Evolutionary conservation across 2,888 invertebrate species (phyloP), one percentile per base, ranked within the genome.

Genomic region (Megaustenia siamemsis): DNA sequence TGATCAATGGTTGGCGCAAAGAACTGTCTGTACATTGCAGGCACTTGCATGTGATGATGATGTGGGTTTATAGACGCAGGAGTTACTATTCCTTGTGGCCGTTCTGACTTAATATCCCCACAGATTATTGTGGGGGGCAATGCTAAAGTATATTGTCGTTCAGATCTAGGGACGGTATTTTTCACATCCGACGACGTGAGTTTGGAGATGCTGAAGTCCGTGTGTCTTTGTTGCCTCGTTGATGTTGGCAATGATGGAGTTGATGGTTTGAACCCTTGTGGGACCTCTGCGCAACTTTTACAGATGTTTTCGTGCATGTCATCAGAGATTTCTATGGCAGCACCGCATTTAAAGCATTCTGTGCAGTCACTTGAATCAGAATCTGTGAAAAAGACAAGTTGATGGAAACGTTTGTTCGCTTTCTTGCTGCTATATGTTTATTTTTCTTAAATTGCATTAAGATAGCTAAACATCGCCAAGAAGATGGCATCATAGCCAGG

Each of bases 181-280:
- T 63, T 78, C 18, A 18, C 43, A 75, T 86, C 86, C 24, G 60
- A 32, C 5, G 73, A 66, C 8, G 91, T 91, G 21, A 91, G 86
- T 75, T 89, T 89, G 15, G 90, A 89, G 60, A 91, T 91, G 83
- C 91, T 91, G 85, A 91, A 91, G 82, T 91, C 90, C 56, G 89
- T 88, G 6, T 88, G 80, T 24, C 84, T 84, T 71, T 86, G 66
- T n/a, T 49, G 43, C 40, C 45, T 2, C 28, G 28, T 28, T 6
- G 73, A 73, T 66, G 76, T 28, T n/a, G 60, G 40, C 15, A 24
- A n/a, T 0, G 56, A 49, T 45, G 63, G 60, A 21, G 45, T 66
- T 5, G 49, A 28, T 49, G 68, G 40, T 28, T 75, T 32, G 60
- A 38, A 24, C 5, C n/a, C 56, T 6, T 28, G 56, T 18, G 63